Evolutionary conservation across 1,140 invertebrate genomes (phyloP).

Genomic region (Brachionus plicatilis): DNA sequence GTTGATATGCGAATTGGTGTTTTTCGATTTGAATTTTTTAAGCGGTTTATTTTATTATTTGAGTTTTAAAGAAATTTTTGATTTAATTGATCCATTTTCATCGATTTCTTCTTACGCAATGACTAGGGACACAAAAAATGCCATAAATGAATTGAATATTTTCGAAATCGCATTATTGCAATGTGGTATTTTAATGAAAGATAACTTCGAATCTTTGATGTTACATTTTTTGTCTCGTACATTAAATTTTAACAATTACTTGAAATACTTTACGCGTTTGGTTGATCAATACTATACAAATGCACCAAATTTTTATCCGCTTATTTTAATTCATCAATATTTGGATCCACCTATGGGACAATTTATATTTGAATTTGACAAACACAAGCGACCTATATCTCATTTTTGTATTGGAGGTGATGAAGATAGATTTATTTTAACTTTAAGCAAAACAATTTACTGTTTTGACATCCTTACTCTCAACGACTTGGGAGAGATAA

Average conservation of each 20-base stretch:
- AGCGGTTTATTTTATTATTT: background rate
- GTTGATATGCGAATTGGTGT: background rate
- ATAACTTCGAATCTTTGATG: conserved; percentile 39
- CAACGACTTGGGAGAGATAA: background rate
- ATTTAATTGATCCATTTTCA: background rate
- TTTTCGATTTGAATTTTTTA: conserved; percentile 31
- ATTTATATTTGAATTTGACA: conserved; percentile 4
- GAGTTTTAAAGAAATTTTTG: background rate
- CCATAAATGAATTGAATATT: background rate
- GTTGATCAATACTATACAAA: conserved; percentile 48
- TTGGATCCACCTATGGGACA: conserved; percentile 41
- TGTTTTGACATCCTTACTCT: background rate
- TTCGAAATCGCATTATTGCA: background rate
- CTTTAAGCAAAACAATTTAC: background rate
- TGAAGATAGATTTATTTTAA: background rate
- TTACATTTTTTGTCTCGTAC: conserved; percentile 48
- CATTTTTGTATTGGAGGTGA: background rate
- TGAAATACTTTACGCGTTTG: conserved; percentile 47
- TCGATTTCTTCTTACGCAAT: background rate
- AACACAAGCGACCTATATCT: background rate
- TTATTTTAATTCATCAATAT: conserved; percentile 51
- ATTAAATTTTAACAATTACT: conserved; percentile 47
- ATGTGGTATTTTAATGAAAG: background rate
- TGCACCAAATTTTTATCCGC: conserved; percentile 46
- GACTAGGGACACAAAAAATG: background rate